Base-by-base conservation (phyloP, 2,113 vertebrate genomes). In the Thymallus thymallus region DNA sequence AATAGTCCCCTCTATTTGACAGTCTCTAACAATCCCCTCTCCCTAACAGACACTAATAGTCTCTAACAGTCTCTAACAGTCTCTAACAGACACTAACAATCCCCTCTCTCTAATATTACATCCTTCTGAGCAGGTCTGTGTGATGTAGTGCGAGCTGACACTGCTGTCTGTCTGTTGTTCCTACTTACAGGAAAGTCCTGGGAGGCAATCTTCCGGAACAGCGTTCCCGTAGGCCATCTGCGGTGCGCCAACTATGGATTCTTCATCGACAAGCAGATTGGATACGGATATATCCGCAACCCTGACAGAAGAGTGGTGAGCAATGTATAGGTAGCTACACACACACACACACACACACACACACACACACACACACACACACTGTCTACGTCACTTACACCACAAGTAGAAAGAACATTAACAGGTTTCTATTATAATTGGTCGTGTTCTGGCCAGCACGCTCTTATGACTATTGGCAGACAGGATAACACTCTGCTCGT, bases 171-270 rank as follows among this genome's bases (percentile, higher is more conserved):
- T 72, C 18, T 71, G 0, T 77, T 35, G 81, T 78, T 75, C 0
- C 48, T 0, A 64, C 41, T 1, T 0, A 7, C 88, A 99, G 98
- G 67, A 97, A 95, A 81, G 92, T 97, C 55, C 96, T 97, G 0
- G 86, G 97, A 99, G 86, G 96, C 95, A 0, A 76, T 99, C 86
- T 98, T 95, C 94, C 91, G 96, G 51, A 89, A 96, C 0, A 94
- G 94, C 0, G 51, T 91, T 18, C 94, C 95, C 2, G 94, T 99
- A 0, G 98, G 98, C 68, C 95, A 97, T 67, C 76, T 98, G 71
- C 94, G 97, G 0, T 92, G 95, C n/a, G 91, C 97, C 0, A 96
- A 97, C 32, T 98, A 96, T 0, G 96, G 96, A 0, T 98, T 97
- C 41, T 83, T 93, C 29, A 85, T 99, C 0, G 84, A 96, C 82